These are phyloP conservation scores for Apodemus sylvaticus DNA, from an alignment of 2,113 vertebrate genomes.

Conservation along the genomic window DNA sequence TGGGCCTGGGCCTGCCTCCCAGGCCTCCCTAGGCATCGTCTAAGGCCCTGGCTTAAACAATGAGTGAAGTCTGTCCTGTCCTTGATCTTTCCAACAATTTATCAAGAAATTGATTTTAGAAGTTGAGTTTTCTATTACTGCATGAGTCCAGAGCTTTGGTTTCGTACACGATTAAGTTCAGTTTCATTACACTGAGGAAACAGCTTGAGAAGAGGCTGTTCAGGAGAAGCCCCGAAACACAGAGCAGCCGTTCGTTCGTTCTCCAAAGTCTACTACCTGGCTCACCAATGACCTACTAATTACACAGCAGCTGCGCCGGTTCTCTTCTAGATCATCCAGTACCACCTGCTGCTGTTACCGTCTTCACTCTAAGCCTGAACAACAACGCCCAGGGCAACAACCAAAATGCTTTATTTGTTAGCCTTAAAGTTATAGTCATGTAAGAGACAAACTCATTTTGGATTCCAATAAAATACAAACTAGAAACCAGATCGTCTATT, in stretches of 20 bases:
- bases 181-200: neutral
- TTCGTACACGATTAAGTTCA: neutral
- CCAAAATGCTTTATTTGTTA: neutral
- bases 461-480: neutral
- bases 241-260: neutral
- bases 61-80: neutral
- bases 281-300: neutral
- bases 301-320: neutral
- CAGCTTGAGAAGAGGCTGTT: slow-evolving; percentile 4
- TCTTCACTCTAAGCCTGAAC: neutral
- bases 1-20: too few relatives aligned
- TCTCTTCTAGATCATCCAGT: neutral
- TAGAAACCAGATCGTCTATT: neutral
- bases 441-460: neutral
- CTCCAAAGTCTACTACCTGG: neutral
- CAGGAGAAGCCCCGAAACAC: slow-evolving; percentile 9
- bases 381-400: neutral
- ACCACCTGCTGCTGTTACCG: neutral
- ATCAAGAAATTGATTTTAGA: neutral
- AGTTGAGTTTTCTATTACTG: slow-evolving; percentile 25
- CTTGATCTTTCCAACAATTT: neutral
- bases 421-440: neutral
- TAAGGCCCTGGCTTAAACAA: neutral
- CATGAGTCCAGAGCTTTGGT: neutral
- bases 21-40: neutral